Evolutionary conservation across 2,888 invertebrate species (phyloP), one percentile per base, ranked within the genome.

Genomic region (Lucinisca nassula): DNA sequence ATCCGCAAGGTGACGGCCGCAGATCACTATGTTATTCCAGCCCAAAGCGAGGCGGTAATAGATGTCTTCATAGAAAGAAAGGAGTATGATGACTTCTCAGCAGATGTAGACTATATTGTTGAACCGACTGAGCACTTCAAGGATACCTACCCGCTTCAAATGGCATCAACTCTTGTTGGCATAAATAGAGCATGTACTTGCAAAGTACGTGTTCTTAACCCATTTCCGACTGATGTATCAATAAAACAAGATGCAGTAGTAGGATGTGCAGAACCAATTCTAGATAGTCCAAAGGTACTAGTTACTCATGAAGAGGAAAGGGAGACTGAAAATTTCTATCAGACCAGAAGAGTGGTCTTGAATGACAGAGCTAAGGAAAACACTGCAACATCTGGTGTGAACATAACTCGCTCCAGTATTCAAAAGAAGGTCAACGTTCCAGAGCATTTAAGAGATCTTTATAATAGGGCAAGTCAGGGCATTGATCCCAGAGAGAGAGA

Each of bases 11-110:
- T 86, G 21, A 58, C 17, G 17, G 38, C 74, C 21, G 88, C 88
- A n/a, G 87, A 83, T 37, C 49, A 90, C 45, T 80, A 70, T 40
- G 38, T 21, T 0, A 82, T 87, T 45, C 85, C 83, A 27, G 82
- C 80, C 2, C 27, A 61, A 32, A 49, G 75, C 40, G 88, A 90
- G 70, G 51, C 72, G 17, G 32, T 86, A 0, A 70, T 88, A 58
- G 87, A 88, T 35, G 84, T 82, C 6, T 84, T 67, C 32, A 35
- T 90, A 38, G 85, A 88, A 45, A 72, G 80, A 17, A 30, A 37
- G 17, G 79, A 79, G 21, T 32, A 2, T 6, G 84, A 85, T 79
- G 76, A 83, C 35, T 38, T 55, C 4, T n/a, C 14, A 10, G n/a
- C 27, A 12, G 27, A 32, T 4, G 37, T 58, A 17, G 79, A 86